Base-by-base conservation (phyloP, 1,140 invertebrate species). In the Lithobius niger region DNA sequence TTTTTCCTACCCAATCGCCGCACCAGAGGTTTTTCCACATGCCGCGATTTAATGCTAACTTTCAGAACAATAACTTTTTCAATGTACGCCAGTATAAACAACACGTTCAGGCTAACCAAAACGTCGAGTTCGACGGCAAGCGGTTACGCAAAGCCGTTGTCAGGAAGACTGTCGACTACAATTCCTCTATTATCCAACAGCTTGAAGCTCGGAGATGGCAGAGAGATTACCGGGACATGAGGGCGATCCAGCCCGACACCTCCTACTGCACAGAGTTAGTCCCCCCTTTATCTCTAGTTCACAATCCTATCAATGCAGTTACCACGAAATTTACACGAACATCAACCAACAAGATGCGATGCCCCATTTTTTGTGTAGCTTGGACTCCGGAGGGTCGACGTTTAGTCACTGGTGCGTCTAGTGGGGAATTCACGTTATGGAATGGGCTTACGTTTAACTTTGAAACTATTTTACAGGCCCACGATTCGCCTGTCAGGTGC, bases 371-470 rank as follows among this genome's bases (percentile, higher is more conserved):
- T 74, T 92, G 90, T 66, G 84, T 99, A 67, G 90, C 91, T 74
- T 99, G 97, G 97, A 99, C 97, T 3, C 95, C 96, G 1, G 97
- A 99, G 74, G 97, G 97, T 21, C 79, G 97, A 56, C 79, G 97
- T 58, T 74, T 99, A 52, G 90, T 99, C 1, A 99, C 97, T 6
- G 97, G 97, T 3, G 95, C 97, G 15, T 98, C 94, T 1, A 97
- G 92, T 60, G 97, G 97, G 21, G 97, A 99, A 74, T 99, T 99
- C 67, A 99, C 97, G 0, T 74, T 99, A 1, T 99, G 97, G 97
- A 99, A 99, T 78, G 97, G 97, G 21, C 78, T 99, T 3, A 99
- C 96, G 4, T 99, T 99, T 72, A 99, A 99, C 76, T 99, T 99
- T 77, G 97, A 99, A 78, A 99, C 97, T 43, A 99, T 99, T 71